Evolutionary conservation across 2,797 vertebrate species (phyloP).

Genomic region (Babyrousa celebensis): DNA sequence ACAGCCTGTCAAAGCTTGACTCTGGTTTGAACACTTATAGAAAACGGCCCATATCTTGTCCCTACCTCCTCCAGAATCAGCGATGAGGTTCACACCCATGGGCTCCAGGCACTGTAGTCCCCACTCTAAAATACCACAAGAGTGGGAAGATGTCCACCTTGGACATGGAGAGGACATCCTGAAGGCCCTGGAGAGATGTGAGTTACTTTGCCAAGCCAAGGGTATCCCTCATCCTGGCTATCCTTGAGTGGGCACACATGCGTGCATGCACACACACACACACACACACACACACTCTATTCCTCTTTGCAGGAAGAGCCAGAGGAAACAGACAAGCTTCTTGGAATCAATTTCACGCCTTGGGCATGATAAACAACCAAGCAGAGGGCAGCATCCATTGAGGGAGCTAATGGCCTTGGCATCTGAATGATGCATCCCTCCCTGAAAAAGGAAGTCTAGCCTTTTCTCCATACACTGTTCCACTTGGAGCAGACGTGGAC

Average conservation of each 20-base stretch:
- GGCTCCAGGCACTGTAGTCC: background rate
- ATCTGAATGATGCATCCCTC: background rate
- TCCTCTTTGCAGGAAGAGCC: background rate
- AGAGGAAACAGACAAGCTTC: constrained; percentile 60
- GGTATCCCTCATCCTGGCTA: background rate
- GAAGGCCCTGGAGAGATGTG: background rate
- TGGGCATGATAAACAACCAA: constrained; percentile 68
- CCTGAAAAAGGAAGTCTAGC: background rate
- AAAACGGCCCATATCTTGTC: background rate
- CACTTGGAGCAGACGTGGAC: background rate
- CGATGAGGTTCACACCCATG: background rate
- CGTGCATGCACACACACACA: background rate
- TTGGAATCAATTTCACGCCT: constrained; percentile 73
- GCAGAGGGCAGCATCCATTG: constrained; percentile 24
- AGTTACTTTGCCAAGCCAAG: background rate
- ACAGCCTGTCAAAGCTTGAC: background rate
- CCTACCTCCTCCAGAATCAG: background rate
- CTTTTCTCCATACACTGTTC: background rate
- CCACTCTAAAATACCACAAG: background rate
- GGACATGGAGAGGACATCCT: background rate
- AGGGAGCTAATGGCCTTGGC: constrained; percentile 67
- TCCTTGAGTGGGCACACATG: background rate
- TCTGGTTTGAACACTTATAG: background rate
- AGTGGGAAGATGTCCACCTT: background rate
- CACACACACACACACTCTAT: background rate